phyloP scores from a whole-genome alignment of 2,113 vertebrate species.

The Elephas maximus region DNA sequence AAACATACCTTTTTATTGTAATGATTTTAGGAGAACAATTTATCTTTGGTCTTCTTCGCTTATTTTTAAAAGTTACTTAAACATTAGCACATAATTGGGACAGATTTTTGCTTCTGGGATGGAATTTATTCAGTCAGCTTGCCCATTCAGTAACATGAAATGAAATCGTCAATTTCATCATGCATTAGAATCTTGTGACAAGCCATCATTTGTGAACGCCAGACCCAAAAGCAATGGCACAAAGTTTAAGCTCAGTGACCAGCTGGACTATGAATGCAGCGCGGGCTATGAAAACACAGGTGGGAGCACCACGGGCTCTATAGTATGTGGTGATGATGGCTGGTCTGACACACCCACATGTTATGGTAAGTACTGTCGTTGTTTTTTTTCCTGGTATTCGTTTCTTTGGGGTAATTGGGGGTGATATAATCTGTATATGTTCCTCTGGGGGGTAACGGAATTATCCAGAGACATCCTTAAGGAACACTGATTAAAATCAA shows the following conservation, averaged over 20 bases:
- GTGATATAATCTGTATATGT: neutral
- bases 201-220: constrained; percentile 11
- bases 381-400: neutral
- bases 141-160: neutral
- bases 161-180: constrained; percentile 40
- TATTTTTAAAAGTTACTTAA: neutral
- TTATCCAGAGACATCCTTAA: neutral
- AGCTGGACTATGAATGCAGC: constrained; percentile 82
- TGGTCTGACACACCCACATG: constrained; percentile 81
- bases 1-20: neutral
- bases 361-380: constrained; percentile 72
- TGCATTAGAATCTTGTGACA: constrained; percentile 82
- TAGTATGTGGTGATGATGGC: constrained; percentile 72
- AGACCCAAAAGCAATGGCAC: neutral
- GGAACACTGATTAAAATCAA: neutral
- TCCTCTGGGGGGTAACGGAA: neutral
- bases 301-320: constrained; percentile 47
- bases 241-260: constrained; percentile 78
- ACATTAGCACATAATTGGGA: neutral
- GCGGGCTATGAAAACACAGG: constrained; percentile 79
- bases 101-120: neutral
- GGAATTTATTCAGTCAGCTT: neutral
- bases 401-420: neutral
- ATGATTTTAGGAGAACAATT: neutral
- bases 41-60: neutral